Base-by-base conservation (phyloP, 2,113 vertebrate species). In the Gymnogyps californianus region DNA sequence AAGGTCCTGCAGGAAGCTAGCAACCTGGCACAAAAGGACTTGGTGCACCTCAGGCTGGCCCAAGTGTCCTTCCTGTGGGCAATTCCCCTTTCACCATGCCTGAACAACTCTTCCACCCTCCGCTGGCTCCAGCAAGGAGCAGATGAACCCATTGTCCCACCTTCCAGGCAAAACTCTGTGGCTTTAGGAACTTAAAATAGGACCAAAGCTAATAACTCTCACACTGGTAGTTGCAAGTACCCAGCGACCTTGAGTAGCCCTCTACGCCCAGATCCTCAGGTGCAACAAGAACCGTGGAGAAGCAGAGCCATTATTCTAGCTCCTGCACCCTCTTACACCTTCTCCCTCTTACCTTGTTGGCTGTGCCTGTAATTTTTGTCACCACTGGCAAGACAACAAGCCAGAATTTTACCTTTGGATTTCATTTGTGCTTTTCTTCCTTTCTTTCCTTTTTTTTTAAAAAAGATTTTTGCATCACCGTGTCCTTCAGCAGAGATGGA, bases 121-220 rank as follows among this genome's bases (percentile, higher is more conserved):
- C 0, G 1, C 65, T 74, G 77, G 70, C 87, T 91, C 89, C 93
- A n/a, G 61, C 70, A 79, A 96, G 89, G 91, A 94, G 89, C 93
- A 59, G 89, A 92, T 77, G 93, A 95, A 94, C 94, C 89, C 88
- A 6, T 91, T 74, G 87, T 96, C 95, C 93, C 70, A 57, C 89
- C 85, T 93, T 91, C 17, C 78, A 62, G 97, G 91, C 89, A 89
- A 79, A 95, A 93, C 74, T 88, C 88, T 28, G 47, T 74, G 64
- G 42, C 88, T 95, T 83, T 70, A 59, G 75, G 34, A 72, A 87
- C 87, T 83, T 89, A 93, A 91, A 95, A 90, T 85, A 94, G 77
- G 81, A 85, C 31, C 34, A 17, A 52, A 87, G 69, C 74, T 87
- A 96, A 74, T 89, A 85, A 83, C 65, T 65, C 28, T 13, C 52